Evolutionary conservation across 1,140 invertebrate species (phyloP).

Genomic region (Orchestia grillus): DNA sequence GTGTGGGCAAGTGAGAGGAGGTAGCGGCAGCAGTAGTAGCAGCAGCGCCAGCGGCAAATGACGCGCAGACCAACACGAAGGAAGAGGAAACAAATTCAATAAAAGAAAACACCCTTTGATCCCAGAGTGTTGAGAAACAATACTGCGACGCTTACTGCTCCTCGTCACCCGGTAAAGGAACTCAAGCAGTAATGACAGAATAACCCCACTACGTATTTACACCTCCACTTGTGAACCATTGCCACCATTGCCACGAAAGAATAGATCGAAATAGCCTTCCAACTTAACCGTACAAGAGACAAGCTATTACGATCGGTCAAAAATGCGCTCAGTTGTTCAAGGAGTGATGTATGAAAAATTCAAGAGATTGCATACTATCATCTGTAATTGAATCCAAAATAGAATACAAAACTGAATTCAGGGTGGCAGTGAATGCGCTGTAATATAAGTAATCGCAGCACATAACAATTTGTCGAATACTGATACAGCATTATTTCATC

Average conservation of each 20-base stretch:
- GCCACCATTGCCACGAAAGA: not conserved
- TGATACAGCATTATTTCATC: not conserved
- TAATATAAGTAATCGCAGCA: not conserved
- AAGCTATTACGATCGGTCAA: not conserved
- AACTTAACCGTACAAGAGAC: not conserved
- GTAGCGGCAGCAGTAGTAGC: constrained; percentile 37
- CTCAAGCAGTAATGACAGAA: not conserved
- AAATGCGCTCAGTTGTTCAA: not conserved
- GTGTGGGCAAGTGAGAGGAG: constrained; percentile 47
- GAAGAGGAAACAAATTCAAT: constrained; percentile 47
- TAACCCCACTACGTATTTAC: not conserved
- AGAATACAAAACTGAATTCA: not conserved
- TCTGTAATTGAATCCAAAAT: not conserved
- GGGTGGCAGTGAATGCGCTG: not conserved
- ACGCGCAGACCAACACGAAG: constrained; percentile 49
- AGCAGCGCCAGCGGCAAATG: constrained; percentile 29
- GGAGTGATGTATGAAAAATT: not conserved
- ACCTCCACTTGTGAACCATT: not conserved
- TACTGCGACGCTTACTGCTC: constrained; percentile 14
- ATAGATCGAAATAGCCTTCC: not conserved
- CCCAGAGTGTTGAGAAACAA: not conserved
- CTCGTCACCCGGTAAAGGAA: not conserved
- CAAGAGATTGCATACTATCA: not conserved
- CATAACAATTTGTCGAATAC: not conserved
- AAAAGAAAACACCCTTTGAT: constrained; percentile 3